Conservation (phyloP, 2,113 vertebrate species). For the Thamnaconus septentrionalis region DNA sequence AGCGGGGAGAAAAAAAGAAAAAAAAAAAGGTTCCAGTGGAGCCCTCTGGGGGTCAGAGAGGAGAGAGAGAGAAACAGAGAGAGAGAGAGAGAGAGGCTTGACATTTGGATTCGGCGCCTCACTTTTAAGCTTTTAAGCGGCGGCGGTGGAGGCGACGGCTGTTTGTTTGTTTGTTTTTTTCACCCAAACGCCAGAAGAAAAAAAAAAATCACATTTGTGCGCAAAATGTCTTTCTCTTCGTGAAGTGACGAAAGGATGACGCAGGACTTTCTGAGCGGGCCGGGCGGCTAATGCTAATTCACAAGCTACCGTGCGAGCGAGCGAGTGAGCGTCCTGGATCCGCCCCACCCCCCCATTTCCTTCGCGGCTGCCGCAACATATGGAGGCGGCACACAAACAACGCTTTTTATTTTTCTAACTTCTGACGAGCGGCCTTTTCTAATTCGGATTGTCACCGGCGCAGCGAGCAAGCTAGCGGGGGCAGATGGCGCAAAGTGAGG, state of each 20-base stretch:
- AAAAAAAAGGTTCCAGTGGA: conserved; percentile 38
- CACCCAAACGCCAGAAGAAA: background rate
- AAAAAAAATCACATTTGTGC: conserved; percentile 30
- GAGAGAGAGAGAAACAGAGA: conserved; percentile 44
- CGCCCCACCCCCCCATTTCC: conserved; percentile 28
- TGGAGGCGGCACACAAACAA: conserved; percentile 71
- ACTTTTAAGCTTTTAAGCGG: conserved; percentile 25
- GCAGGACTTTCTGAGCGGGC: conserved; percentile 60
- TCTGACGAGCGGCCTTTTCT: conserved; percentile 81
- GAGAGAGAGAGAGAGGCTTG: conserved; percentile 44
- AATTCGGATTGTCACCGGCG: conserved; percentile 90
- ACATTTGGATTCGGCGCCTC: conserved; percentile 57
- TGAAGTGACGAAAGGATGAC: conserved; percentile 63
- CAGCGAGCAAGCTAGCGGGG: conserved; percentile 73
- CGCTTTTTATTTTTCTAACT: conserved; percentile 82
- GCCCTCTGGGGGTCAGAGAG: conserved; percentile 47
- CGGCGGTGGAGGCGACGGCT: background rate
- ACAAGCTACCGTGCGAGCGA: conserved; percentile 59
- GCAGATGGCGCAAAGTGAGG: conserved; percentile 85
- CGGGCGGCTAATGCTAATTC: conserved; percentile 63
- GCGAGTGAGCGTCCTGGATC: conserved; percentile 47
- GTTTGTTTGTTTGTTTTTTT: conserved; percentile 4
- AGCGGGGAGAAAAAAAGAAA: conserved; percentile 49
- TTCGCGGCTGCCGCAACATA: conserved; percentile 69
- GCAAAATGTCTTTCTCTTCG: conserved; percentile 16